phyloP scores from a whole-genome alignment of 2,113 vertebrate species.

The Xenopus laevis region DNA sequence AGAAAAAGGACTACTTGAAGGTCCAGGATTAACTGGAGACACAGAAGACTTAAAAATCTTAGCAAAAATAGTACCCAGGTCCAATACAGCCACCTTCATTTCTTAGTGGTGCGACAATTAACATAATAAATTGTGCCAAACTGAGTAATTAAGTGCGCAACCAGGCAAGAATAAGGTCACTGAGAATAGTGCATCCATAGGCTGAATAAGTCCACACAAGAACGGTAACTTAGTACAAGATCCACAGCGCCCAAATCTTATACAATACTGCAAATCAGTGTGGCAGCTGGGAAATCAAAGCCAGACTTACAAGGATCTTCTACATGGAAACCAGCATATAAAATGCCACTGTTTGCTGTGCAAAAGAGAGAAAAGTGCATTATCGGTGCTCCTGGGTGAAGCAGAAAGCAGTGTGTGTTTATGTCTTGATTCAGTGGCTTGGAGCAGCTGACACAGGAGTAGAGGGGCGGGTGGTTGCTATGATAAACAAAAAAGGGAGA shows the following conservation, averaged over 20 bases:
- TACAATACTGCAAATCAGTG: too few species aligned
- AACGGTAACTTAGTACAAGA: too few species aligned
- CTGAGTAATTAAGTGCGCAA: background rate
- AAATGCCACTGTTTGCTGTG: background rate
- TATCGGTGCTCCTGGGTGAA: constrained; percentile 14
- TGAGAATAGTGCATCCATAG: background rate
- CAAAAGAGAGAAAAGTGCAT: constrained; percentile 5
- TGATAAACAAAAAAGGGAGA: constrained; percentile 59
- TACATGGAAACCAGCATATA: background rate
- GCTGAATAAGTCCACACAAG: background rate
- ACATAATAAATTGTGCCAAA: background rate
- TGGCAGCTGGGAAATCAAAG: too few species aligned
- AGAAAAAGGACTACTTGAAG: background rate
- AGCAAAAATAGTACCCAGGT: constrained; percentile 54
- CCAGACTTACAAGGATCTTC: too few species aligned
- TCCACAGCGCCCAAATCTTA: too few species aligned
- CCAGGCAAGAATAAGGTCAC: background rate
- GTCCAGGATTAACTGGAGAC: constrained; percentile 14
- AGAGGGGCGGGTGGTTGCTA: constrained; percentile 58
- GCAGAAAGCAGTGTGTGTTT: constrained; percentile 35
- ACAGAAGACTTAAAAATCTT: constrained; percentile 55
- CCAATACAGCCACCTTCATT: constrained; percentile 59
- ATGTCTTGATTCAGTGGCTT: constrained; percentile 42
- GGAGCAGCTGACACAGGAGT: constrained; percentile 6
- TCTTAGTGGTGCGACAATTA: background rate